phyloP scores from a whole-genome alignment of 2,888 invertebrate species.

The Clepsis dumicolana region DNA sequence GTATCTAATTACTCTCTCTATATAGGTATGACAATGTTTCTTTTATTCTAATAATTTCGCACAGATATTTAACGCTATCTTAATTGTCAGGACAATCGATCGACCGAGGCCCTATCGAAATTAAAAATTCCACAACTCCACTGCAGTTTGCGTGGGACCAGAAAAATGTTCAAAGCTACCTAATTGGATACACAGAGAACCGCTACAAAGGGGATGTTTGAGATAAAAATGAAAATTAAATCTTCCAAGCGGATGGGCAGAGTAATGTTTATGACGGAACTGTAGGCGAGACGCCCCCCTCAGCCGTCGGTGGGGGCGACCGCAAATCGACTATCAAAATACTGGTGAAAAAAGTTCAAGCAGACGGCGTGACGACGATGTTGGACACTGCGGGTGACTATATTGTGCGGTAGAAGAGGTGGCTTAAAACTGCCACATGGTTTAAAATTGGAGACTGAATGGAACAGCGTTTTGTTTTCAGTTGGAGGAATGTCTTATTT shows the following conservation, averaged over 20 bases:
- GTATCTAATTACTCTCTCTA: no score
- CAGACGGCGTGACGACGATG: slow-evolving; percentile 74
- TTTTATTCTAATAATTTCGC: background rate
- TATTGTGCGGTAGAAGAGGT: background rate
- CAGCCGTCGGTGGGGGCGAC: slow-evolving; percentile 59
- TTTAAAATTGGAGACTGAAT: no score
- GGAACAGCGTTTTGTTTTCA: background rate
- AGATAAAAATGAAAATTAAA: slow-evolving; percentile 88
- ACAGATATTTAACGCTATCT: background rate
- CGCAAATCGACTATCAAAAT: slow-evolving; percentile 86
- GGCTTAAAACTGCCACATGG: background rate
- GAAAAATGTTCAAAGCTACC: slow-evolving; percentile 82
- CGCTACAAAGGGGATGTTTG: slow-evolving; percentile 86
- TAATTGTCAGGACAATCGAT: slow-evolving; percentile 38
- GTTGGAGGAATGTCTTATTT: background rate
- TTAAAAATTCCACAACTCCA: slow-evolving; percentile 84
- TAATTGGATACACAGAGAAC: slow-evolving; percentile 85
- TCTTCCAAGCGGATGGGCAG: slow-evolving; percentile 85
- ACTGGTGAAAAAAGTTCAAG: slow-evolving; percentile 78
- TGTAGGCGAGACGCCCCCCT: slow-evolving; percentile 62
- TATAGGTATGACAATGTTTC: no score
- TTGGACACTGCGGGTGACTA: slow-evolving; percentile 49
- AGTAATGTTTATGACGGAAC: slow-evolving; percentile 86
- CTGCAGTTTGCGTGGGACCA: slow-evolving; percentile 67
- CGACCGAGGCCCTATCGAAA: slow-evolving; percentile 62